A percentile compares a stretch with the other conserved stretches of the same genome.
phyloP scores from a whole-genome alignment of 2,113 vertebrate genomes.

The Grammomys surdaster region DNA sequence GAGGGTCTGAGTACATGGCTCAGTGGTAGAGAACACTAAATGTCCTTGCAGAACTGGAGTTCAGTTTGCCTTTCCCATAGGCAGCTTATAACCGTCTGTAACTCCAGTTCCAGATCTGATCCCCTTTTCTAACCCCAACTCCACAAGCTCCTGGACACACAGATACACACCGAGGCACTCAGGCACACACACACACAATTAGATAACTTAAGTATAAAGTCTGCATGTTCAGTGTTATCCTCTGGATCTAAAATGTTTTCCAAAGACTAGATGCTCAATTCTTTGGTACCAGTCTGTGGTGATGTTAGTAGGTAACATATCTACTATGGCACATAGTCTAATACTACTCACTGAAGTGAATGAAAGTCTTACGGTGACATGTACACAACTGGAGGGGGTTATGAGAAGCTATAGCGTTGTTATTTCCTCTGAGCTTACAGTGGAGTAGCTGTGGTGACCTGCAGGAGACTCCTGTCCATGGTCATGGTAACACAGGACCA shows the following conservation, averaged over 20 bases:
- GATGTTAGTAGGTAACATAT: neutral
- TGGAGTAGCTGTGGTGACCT: neutral
- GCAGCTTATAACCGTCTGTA: neutral
- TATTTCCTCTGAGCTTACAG: neutral
- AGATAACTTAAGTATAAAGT: neutral
- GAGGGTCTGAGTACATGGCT: neutral
- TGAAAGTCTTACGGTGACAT: neutral
- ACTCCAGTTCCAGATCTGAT: neutral
- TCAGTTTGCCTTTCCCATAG: neutral
- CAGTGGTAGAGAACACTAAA: neutral
- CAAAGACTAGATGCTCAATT: neutral
- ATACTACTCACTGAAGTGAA: neutral
- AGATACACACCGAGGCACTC: neutral
- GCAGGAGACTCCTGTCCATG: neutral
- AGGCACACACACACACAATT: neutral
- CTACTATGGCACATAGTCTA: neutral
- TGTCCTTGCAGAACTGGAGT: neutral
- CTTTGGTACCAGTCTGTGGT: neutral
- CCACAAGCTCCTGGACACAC: neutral
- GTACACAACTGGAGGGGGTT: neutral
- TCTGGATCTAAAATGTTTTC: neutral
- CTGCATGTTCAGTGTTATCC: neutral
- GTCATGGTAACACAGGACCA: neutral
- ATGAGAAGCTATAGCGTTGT: neutral
- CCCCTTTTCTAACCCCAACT: neutral